Evolutionary conservation across 1,140 invertebrate species (phyloP).

Genomic region (Homalodisca vitripennis): DNA sequence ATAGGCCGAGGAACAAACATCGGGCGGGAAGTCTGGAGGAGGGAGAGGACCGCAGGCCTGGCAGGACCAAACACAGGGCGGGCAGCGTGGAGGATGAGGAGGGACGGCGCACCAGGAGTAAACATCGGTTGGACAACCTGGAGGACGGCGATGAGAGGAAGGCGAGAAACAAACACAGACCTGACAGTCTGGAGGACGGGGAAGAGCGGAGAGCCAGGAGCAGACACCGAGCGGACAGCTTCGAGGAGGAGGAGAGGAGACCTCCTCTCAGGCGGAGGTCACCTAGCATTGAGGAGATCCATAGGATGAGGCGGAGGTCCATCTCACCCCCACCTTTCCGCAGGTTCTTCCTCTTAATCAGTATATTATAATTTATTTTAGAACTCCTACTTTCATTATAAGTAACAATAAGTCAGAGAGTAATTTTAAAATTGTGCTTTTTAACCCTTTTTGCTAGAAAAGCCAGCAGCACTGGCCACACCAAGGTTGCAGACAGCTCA

Average conservation of each 20-base stretch:
- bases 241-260: constrained; percentile 21
- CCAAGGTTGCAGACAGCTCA: too few species aligned
- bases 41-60: constrained; percentile 24
- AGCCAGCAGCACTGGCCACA: too few species aligned
- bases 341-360: too few species aligned
- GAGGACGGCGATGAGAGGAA: constrained; percentile 25
- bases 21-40: constrained; percentile 35
- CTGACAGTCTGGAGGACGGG: constrained; percentile 48
- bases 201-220: constrained; percentile 37
- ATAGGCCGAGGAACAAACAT: constrained; percentile 50
- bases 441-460: too few species aligned
- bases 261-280: background rate
- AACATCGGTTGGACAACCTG: background rate
- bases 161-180: constrained; percentile 38
- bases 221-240: constrained; percentile 14
- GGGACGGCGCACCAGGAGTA: constrained; percentile 18
- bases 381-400: too few species aligned
- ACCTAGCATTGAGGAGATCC: constrained; percentile 9
- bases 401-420: too few species aligned
- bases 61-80: constrained; percentile 35
- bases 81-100: constrained; percentile 48
- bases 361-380: too few species aligned
- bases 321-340: constrained; percentile 11
- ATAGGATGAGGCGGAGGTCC: background rate
- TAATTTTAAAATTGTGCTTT: too few species aligned